Conservation (phyloP, 2,113 vertebrate genomes). For the Oryctolagus cuniculus region mOryCun1.1 NC_091440.1:61743501-61744000, state of each 20-base stretch:
- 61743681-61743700: conserved; percentile 9
- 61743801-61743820: not conserved
- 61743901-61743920: not conserved
- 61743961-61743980: conserved; percentile 37
- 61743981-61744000: not conserved
- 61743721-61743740: conserved; percentile 14
- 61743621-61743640: conserved; percentile 6
- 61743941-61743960: not conserved
- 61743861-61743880: conserved; percentile 39
- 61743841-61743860: not conserved
- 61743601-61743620: not conserved
- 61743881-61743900: not conserved
- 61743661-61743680: not conserved
- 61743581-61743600: not conserved
- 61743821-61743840: not conserved
- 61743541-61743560: not conserved
- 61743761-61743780: not conserved
- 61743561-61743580: conserved; percentile 38
- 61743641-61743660: conserved; percentile 19
- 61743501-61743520: not conserved
- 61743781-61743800: not conserved
- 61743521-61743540: not conserved
- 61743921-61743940: not conserved
- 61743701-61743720: not conserved
- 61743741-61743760: not conserved